Evolutionary conservation across 2,113 vertebrate species (phyloP).

Genomic region (Toxotes chatareus): DNA sequence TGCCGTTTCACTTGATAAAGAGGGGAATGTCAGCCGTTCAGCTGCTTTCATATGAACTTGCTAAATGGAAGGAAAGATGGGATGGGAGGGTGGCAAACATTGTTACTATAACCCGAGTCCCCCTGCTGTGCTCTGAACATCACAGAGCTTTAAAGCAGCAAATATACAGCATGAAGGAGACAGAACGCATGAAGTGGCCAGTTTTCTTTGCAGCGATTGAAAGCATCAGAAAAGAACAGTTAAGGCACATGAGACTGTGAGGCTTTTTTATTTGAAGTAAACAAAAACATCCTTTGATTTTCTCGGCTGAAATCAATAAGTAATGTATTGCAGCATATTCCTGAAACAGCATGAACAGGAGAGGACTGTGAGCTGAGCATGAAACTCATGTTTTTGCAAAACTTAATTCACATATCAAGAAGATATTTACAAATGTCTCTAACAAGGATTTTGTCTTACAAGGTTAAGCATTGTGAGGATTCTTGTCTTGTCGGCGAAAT

Average conservation of each 20-base stretch:
- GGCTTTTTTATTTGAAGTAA: slow-evolving; percentile 1
- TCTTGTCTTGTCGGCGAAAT: neutral
- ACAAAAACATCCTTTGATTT: slow-evolving; percentile 46
- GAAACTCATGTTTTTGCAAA: neutral
- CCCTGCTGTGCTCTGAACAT: slow-evolving; percentile 48
- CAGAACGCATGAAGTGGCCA: neutral
- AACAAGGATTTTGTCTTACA: neutral
- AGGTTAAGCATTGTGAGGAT: neutral
- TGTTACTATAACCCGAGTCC: slow-evolving; percentile 50
- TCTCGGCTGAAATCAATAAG: slow-evolving; percentile 57
- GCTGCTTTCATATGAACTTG: slow-evolving; percentile 31
- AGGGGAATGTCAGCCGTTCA: slow-evolving; percentile 12
- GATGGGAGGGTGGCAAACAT: slow-evolving; percentile 25
- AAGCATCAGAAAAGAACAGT: slow-evolving; percentile 11
- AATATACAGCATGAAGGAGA: slow-evolving; percentile 33
- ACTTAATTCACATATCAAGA: neutral
- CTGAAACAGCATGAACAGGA: slow-evolving; percentile 20
- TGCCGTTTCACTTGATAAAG: slow-evolving; percentile 48
- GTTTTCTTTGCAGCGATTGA: slow-evolving; percentile 10
- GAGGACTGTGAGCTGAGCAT: neutral
- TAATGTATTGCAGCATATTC: slow-evolving; percentile 31
- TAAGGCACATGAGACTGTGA: neutral
- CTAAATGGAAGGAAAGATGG: slow-evolving; percentile 39
- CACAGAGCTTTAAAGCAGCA: slow-evolving; percentile 36
- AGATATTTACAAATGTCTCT: neutral